Percentiles rank a stretch among this genome's conserved stretches.
These are phyloP conservation scores for Brachylomia viminalis DNA, from an alignment of 2,888 invertebrate species.

Conservation along the genomic window DNA sequence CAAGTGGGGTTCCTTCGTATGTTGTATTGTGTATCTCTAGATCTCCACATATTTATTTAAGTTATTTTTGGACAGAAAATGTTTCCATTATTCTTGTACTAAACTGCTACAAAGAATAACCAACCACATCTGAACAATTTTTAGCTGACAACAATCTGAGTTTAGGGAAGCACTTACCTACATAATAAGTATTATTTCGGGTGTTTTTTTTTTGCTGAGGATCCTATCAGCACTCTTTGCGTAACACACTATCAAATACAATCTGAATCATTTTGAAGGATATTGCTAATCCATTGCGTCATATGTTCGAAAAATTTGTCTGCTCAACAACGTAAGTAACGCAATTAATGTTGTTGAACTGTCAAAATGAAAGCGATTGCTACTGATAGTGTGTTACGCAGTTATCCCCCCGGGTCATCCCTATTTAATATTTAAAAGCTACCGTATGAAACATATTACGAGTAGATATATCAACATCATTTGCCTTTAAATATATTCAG, in stretches of 20 bases:
- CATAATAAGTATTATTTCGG: constrained; percentile 17
- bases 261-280: too few species aligned
- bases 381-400: too few species aligned
- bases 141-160: constrained; percentile 22
- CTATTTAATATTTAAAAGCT: neutral
- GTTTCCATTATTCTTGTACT: constrained; percentile 9
- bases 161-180: constrained; percentile 16
- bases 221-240: neutral
- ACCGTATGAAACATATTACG: constrained; percentile 3
- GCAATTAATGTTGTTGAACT: too few species aligned
- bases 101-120: constrained; percentile 26
- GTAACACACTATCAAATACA: too few species aligned
- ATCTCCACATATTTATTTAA: constrained; percentile 23
- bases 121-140: constrained; percentile 13
- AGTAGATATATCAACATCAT: constrained; percentile 5
- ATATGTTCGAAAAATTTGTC: too few species aligned
- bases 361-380: too few species aligned
- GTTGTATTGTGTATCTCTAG: neutral
- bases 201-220: neutral
- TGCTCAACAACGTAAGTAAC: too few species aligned
- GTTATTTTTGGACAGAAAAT: constrained; percentile 10
- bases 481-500: constrained; percentile 33
- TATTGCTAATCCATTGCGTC: too few species aligned
- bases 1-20: constrained; percentile 1
- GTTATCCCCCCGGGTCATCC: neutral